Base-by-base conservation (phyloP, 1,140 invertebrate genomes). In the Drosophila repleta region DNA sequence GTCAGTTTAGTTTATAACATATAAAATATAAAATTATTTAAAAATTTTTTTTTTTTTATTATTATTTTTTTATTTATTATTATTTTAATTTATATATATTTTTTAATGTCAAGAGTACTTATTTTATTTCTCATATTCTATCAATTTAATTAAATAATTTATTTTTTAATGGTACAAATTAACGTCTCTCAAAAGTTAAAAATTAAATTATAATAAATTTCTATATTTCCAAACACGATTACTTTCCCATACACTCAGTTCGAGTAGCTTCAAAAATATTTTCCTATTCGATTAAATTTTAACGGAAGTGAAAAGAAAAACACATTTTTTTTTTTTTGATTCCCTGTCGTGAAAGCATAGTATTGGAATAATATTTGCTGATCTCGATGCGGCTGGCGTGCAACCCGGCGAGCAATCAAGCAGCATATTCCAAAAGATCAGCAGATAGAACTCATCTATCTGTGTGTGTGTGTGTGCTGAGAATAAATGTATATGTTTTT, bases 401-500 rank as follows among this genome's bases (percentile, higher is more conserved):
- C 46, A 37, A 21, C 21, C 60, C 61, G 41, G 32, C 24, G 35
- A 18, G 43, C 45, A 57, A 51, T 70, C 57, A 49, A 48, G 32
- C 29, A 43, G 39, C 39, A 53, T 46, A 55, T 63, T 63, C 41
- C 20, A 51, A 15, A n/a, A 37, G 68, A 71, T 43, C 55, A 46
- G 21, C 49, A 35, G 20, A 35, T 37, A 21, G 18, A 35, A 20
- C 48, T 24, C 39, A 37, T 53, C 56, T 6, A 17, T 43, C n/a
- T 41, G 39, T 15, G 39, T 15, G 39, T 41, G 39, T 41, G n/a
- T 41, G 39, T 15, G 39, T 43, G 11, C 11, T 35, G 6, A 8
- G 39, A n/a, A n/a, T 41, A 43, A 17, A 43, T 43, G 20, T 35
- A 55, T 21, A 41, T 56, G 10, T 49, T 70, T 84, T 84, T 84